These are phyloP conservation scores for Orgyia antiqua DNA, from an alignment of 2,888 invertebrate genomes.

Conservation along the genomic window DNA sequence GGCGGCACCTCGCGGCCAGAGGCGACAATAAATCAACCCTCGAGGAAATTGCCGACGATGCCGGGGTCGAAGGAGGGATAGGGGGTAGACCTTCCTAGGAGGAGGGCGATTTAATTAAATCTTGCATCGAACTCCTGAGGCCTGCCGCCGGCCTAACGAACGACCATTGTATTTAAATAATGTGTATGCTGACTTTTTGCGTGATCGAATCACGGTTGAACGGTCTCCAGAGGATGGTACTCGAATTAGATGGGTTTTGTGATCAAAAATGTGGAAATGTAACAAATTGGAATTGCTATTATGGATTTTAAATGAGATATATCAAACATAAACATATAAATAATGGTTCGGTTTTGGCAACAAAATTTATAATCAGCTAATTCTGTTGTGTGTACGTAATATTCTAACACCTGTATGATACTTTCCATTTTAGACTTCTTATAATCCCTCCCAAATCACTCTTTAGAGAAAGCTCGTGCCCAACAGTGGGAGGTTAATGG, in stretches of 20 bases:
- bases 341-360: no score
- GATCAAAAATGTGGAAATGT: constrained; percentile 18
- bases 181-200: constrained; percentile 69
- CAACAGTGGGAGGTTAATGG: no score
- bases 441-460: no score
- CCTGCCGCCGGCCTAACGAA: constrained; percentile 71
- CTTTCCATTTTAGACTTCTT: no score
- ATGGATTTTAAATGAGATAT: no score
- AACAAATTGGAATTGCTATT: constrained; percentile 5
- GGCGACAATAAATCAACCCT: constrained; percentile 76
- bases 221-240: constrained; percentile 22
- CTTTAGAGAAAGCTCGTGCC: no score
- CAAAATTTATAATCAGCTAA: no score
- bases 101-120: constrained; percentile 79
- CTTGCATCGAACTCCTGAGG: constrained; percentile 80
- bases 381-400: no score
- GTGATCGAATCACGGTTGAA: constrained; percentile 39
- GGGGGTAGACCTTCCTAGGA: constrained; percentile 26
- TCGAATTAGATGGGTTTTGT: constrained; percentile 31
- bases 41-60: constrained; percentile 72
- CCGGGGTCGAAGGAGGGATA: constrained; percentile 23
- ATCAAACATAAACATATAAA: no score
- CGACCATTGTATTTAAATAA: constrained; percentile 76
- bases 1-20: constrained; percentile 56
- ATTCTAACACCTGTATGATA: no score